Base-by-base conservation (phyloP, 1,140 invertebrate species). In the Adelges cooleyi region DNA sequence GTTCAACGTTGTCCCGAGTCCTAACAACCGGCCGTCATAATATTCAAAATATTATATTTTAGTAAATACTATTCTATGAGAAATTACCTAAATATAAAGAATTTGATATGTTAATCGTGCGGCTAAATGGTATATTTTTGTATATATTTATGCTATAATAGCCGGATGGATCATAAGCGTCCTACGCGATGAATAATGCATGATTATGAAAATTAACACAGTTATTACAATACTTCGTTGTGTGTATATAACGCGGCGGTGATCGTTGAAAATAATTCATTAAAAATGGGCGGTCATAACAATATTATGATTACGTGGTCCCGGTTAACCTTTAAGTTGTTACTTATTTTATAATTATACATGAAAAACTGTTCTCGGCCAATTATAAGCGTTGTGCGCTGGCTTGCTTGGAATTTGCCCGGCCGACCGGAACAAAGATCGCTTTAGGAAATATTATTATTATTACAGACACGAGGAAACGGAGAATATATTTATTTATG, bases 401-500 rank as follows among this genome's bases (percentile, higher is more conserved):
- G n/a, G n/a, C n/a, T n/a, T n/a, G 29, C 29, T 48, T 29, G 20
- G 56, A 62, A 62, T 62, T 62, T 62, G 27, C 42, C 40, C 42
- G 42, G 42, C 56, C 42, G 18, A 23, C 56, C 42, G 56, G 56
- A 62, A 62, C 56, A 46, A 62, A 62, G 56, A 62, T 62, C 56
- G 56, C 56, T 62, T 44, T 48, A 20, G 25, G 5, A 18, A 44
- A 62, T 48, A 46, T 48, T 48, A 33, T 15, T 33, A 11, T 33
- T 5, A 33, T n/a, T n/a, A 33, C 29, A 11, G 29, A 5, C 29
- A 11, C 5, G 29, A 33, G 27, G 13, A 62, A 62, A 48, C 56
- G 42, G n/a, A n/a, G n/a, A n/a, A n/a, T n/a, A n/a, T n/a, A n/a
- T n/a, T n/a, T n/a, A n/a, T n/a, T n/a, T n/a, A n/a, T n/a, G n/a